phyloP scores from a whole-genome alignment of 2,113 vertebrate genomes.

The Antechinus flavipes region DNA sequence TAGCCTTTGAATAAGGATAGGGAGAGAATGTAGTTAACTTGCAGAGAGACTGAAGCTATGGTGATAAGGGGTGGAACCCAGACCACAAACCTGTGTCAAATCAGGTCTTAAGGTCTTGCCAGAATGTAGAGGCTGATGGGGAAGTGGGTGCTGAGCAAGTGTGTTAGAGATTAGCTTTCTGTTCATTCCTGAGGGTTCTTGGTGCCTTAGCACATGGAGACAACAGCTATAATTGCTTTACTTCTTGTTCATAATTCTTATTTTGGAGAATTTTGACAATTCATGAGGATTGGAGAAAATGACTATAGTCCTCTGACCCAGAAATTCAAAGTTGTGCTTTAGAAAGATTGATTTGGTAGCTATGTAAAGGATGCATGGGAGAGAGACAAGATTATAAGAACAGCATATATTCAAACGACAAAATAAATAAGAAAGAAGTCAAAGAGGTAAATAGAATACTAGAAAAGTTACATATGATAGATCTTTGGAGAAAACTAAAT shows the following conservation, averaged over 20 bases:
- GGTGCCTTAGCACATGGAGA: neutral
- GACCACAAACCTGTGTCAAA: neutral
- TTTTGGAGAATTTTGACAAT: neutral
- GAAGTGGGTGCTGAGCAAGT: neutral
- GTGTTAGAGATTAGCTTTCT: neutral
- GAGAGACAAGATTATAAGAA: neutral
- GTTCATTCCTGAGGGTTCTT: neutral
- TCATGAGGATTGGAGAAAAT: neutral
- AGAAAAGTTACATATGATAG: no score
- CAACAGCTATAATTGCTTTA: neutral
- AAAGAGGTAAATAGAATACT: no score
- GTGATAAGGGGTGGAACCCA: neutral
- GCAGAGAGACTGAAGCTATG: neutral
- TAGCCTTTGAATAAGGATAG: neutral
- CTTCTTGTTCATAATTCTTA: neutral
- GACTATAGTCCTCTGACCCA: neutral
- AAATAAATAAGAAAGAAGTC: no score
- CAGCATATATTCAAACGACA: no score
- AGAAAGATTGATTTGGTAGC: neutral
- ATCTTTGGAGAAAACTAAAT: no score
- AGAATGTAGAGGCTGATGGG: neutral
- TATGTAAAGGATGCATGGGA: no score
- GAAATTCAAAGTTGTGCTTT: neutral
- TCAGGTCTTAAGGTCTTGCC: neutral
- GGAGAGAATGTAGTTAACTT: neutral